A percentile compares a stretch with the other conserved stretches of the same genome.
phyloP scores from a whole-genome alignment of 2,888 invertebrate genomes.

The Chaetoderma sp. region DNA sequence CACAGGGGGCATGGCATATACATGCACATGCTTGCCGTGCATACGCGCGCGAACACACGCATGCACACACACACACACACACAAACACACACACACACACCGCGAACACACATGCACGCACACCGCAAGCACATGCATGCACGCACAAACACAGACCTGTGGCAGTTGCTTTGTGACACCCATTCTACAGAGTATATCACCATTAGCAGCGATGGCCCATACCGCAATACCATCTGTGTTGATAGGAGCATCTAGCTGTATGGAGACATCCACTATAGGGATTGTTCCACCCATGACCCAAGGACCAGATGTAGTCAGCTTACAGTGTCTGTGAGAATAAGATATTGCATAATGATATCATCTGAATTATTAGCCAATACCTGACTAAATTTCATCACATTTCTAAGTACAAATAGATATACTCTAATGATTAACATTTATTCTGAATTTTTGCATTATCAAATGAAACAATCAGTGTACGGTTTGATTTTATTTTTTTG shows the following conservation, averaged over 20 bases:
- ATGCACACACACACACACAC: neutral
- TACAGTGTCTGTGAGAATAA: constrained; percentile 78
- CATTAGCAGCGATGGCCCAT: constrained; percentile 89
- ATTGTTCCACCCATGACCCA: constrained; percentile 91
- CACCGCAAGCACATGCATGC: neutral
- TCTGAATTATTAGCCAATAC: neutral
- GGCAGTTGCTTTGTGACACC: constrained; percentile 82
- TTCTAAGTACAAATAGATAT: neutral
- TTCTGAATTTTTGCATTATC: too few species aligned
- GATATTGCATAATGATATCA: neutral
- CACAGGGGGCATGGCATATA: too few species aligned
- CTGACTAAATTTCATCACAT: neutral
- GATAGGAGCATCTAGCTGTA: constrained; percentile 74
- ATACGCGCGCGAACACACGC: too few species aligned
- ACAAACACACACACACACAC: too few species aligned
- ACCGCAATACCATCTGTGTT: constrained; percentile 35
- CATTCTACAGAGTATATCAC: constrained; percentile 85
- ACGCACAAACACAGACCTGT: constrained; percentile 72
- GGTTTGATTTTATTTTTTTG: too few species aligned
- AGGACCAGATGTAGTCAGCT: constrained; percentile 85
- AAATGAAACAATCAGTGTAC: too few species aligned
- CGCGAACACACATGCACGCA: neutral
- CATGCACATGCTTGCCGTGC: too few species aligned
- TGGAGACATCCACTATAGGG: constrained; percentile 83
- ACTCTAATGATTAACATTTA: too few species aligned